These are phyloP conservation scores for Campaea margaritaria DNA, from an alignment of 2,888 invertebrate genomes.

Conservation along the genomic window DNA sequence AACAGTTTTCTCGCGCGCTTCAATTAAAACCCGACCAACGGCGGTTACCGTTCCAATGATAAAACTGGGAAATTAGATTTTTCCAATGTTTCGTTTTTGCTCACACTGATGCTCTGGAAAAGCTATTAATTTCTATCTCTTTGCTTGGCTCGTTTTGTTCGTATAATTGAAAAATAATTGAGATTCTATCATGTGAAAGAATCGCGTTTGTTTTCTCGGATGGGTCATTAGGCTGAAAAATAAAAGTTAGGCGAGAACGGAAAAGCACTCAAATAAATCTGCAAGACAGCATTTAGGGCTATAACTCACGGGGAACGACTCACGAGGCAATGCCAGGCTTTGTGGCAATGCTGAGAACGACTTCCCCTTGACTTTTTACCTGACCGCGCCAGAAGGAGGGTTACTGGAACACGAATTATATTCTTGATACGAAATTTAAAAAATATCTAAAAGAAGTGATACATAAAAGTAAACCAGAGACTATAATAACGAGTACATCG, in stretches of 20 bases:
- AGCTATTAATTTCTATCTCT: constrained; percentile 27
- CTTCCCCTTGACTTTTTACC: background rate
- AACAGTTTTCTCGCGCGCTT: constrained; percentile 1
- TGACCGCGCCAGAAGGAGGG: too few species aligned
- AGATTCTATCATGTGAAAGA: constrained; percentile 16
- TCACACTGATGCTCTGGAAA: constrained; percentile 13
- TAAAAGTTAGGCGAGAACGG: constrained; percentile 2
- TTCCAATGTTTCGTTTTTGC: constrained; percentile 21
- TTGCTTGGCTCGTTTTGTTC: constrained; percentile 19
- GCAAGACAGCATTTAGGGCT: background rate
- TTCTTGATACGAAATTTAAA: too few species aligned
- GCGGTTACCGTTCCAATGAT: constrained; percentile 4
- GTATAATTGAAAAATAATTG: constrained; percentile 30
- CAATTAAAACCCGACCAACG: constrained; percentile 17
- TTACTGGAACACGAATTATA: too few species aligned
- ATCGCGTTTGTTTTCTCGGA: background rate
- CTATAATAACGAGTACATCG: too few species aligned
- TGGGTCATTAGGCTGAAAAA: constrained; percentile 6
- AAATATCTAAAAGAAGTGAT: too few species aligned
- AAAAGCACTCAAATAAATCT: constrained; percentile 9
- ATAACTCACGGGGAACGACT: constrained; percentile 1
- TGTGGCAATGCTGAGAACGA: background rate
- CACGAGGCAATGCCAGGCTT: background rate
- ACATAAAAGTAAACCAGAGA: too few species aligned
- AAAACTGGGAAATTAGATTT: constrained; percentile 28